Evolutionary conservation across 2,113 vertebrate species (phyloP).

Genomic region (Chauna torquata): DNA sequence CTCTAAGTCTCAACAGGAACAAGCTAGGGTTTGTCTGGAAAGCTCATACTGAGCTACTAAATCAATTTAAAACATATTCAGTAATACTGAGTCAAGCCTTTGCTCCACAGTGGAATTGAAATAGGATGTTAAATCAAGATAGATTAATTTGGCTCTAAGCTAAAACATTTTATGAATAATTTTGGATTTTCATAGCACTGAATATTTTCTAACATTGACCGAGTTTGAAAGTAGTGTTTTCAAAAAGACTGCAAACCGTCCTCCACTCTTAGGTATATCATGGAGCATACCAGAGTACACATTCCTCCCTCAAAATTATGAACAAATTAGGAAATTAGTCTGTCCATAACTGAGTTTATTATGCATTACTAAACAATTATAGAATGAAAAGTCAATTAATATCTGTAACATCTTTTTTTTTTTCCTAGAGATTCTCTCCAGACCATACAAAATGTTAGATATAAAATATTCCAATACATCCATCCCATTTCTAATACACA

Average conservation of each 20-base stretch:
- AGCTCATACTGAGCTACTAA: neutral
- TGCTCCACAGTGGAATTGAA: neutral
- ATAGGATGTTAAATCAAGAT: neutral
- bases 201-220: neutral
- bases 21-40: neutral
- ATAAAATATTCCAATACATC: neutral
- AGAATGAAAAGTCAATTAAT: neutral
- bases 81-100: neutral
- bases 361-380: neutral
- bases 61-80: neutral
- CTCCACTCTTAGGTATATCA: neutral
- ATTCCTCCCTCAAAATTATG: neutral
- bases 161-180: neutral
- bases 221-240: neutral
- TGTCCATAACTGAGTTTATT: neutral
- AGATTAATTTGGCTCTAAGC: neutral
- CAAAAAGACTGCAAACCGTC: neutral
- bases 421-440: neutral
- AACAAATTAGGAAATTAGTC: neutral
- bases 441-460: neutral
- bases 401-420: neutral
- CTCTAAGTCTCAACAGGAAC: neutral
- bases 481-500: neutral
- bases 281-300: too few species aligned
- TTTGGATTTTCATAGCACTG: neutral